Evolutionary conservation across 2,113 vertebrate species (phyloP), one percentile per base, ranked within the genome.

Genomic region (Eptesicus fuscus): DNA sequence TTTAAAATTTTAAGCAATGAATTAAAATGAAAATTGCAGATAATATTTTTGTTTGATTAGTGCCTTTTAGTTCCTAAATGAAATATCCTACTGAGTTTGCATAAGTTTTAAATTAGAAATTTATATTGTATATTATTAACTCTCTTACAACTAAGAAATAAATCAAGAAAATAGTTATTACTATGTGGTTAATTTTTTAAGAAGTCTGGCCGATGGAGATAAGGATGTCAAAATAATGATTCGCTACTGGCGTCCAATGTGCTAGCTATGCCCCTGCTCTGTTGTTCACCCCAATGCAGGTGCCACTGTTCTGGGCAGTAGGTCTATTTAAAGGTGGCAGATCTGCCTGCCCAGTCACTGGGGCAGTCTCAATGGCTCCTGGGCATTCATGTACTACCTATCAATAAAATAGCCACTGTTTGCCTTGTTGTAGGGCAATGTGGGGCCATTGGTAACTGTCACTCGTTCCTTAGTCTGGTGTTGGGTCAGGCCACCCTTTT

Each of bases 151-250:
- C 76, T 87, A 83, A 32, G 37, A 44, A 63, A n/a, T 40, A 2
- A 82, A 42, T 86, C 9, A 85, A 65, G 61, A 88, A 92, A 77
- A 18, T 35, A 44, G 77, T 70, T 32, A 71, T 69, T 32, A 71
- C 16, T 53, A 59, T 88, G 30, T 96, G 51, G 83, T 74, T 85
- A 85, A 65, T 83, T 94, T n/a, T 87, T 86, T 78, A 70, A 73
- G 80, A 65, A 47, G 35, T 90, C 92, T 91, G 23, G 87, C 70
- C 44, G 56, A 53, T 61, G 37, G 25, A 86, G 16, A 12, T 88
- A 85, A 88, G 71, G 9, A 9, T 87, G 25, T 87, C 25, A 61
- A 63, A 25, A 42, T 71, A 78, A 7, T 5, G 2, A 40, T 28
- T 37, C 9, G 13, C 7, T 77, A 11, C 32, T 51, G 23, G 13